Conservation (phyloP, 1,140 invertebrate genomes). For the Paraescarpia echinospica region DNA sequence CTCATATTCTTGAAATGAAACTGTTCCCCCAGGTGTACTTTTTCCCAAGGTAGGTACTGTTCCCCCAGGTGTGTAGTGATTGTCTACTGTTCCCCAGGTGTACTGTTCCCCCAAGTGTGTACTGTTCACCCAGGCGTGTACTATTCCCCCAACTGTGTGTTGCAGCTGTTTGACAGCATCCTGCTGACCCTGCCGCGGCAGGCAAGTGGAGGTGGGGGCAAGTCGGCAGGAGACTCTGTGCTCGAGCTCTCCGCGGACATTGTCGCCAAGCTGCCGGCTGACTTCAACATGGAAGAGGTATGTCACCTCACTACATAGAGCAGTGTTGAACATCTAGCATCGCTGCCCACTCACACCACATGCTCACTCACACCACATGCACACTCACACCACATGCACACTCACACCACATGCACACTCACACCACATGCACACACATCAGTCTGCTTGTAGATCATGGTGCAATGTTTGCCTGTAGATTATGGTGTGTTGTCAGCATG, state of each 20-base stretch:
- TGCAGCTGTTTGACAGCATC: constrained; percentile 73
- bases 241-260: constrained; percentile 55
- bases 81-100: no score
- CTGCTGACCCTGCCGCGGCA: constrained; percentile 74
- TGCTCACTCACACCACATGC: no score
- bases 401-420: no score
- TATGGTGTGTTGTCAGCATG: no score
- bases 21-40: no score
- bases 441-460: no score
- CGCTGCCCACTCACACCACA: neutral
- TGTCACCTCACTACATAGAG: neutral
- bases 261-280: constrained; percentile 52
- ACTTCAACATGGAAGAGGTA: constrained; percentile 56
- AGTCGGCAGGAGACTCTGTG: constrained; percentile 52
- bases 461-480: no score
- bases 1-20: no score
- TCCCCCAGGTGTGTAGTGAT: no score
- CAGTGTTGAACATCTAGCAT: neutral
- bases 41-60: no score
- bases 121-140: neutral
- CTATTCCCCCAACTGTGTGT: constrained; percentile 11
- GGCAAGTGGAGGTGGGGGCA: constrained; percentile 57
- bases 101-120: neutral
- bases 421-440: neutral
- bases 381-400: no score